A percentile compares a stretch with the other conserved stretches of the same genome.
Conservation (phyloP, 2,113 vertebrate genomes). For the Struthio camelus region DNA sequence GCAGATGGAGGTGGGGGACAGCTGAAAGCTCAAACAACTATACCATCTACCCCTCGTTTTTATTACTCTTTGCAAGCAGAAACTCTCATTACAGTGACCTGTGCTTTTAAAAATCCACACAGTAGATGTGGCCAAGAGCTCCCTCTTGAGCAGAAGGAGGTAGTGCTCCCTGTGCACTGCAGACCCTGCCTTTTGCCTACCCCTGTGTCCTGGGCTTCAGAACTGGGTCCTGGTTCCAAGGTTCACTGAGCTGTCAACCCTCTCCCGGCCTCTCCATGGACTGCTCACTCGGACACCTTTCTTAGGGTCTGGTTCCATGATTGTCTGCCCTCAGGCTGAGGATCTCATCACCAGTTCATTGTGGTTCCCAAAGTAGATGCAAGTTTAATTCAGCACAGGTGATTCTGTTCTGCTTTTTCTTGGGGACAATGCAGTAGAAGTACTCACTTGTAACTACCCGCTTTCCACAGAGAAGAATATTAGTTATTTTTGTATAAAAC, state of each 20-base stretch:
- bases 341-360: neutral
- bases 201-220: neutral
- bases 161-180: neutral
- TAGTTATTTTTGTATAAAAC: neutral
- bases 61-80: neutral
- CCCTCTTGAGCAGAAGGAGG: neutral
- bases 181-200: neutral
- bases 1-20: neutral
- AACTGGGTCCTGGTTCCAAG: neutral
- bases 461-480: neutral
- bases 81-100: neutral
- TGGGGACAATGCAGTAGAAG: neutral
- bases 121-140: neutral
- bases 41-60: neutral
- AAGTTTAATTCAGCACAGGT: neutral
- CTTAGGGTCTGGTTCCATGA: neutral
- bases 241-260: neutral
- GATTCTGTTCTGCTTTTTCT: neutral
- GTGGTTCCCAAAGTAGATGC: neutral
- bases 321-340: neutral
- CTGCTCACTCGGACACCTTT: neutral
- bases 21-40: neutral
- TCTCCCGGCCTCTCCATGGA: neutral
- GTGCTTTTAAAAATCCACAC: neutral
- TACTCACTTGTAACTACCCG: neutral